These are phyloP conservation scores for Neoscelio sp. DNA, from an alignment of 2,888 invertebrate genomes.

Conservation along the genomic window DNA sequence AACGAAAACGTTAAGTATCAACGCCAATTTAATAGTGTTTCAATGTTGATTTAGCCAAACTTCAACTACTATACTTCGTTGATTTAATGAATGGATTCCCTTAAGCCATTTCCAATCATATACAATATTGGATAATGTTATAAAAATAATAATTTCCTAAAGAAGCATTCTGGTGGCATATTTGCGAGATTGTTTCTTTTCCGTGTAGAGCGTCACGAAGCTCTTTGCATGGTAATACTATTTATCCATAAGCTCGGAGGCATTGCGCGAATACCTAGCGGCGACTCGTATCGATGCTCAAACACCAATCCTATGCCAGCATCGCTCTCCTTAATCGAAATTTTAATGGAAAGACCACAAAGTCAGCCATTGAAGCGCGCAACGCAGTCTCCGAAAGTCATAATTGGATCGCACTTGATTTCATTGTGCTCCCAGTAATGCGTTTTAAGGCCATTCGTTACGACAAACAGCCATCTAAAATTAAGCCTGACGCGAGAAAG, in stretches of 20 bases:
- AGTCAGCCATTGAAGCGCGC: constrained; percentile 42
- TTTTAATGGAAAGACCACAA: constrained; percentile 55
- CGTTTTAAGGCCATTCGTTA: constrained; percentile 62
- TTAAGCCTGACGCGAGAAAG: constrained; percentile 49
- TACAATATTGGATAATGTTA: too few relatives aligned
- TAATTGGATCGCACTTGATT: constrained; percentile 59
- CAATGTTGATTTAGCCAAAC: too few relatives aligned
- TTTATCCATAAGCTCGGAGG: constrained; percentile 52
- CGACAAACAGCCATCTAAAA: constrained; percentile 61
- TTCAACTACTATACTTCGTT: too few relatives aligned
- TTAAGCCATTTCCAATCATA: too few relatives aligned
- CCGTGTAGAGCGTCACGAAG: background rate
- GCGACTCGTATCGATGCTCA: constrained; percentile 14
- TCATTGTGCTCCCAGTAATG: constrained; percentile 59
- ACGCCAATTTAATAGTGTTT: too few relatives aligned
- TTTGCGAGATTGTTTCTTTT: too few relatives aligned
- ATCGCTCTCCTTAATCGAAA: constrained; percentile 47
- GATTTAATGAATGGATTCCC: too few relatives aligned
- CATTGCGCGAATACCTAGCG: constrained; percentile 23
- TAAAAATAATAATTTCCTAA: too few relatives aligned
- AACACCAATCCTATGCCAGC: constrained; percentile 11
- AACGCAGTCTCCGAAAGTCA: constrained; percentile 38
- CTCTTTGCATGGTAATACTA: constrained; percentile 60
- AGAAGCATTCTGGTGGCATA: too few relatives aligned
- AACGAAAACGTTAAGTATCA: too few relatives aligned